Evolutionary conservation across 2,113 vertebrate species (phyloP), one percentile per base, ranked within the genome.

Genomic region (Centropus unirufus): DNA sequence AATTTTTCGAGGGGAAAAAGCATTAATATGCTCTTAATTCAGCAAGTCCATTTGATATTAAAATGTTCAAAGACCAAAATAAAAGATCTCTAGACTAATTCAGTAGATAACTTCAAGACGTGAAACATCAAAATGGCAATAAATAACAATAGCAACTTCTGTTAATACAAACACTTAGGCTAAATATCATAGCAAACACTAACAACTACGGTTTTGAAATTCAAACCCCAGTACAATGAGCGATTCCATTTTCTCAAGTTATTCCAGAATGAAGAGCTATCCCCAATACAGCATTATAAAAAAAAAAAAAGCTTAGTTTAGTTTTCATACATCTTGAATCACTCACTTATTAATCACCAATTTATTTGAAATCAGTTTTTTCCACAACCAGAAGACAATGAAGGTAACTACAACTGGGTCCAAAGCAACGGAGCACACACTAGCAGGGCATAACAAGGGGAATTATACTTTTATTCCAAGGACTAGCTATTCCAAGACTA

Each of bases 1-100:
- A 97, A 93, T 85, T 79, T 83, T 91, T 94, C 79, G 70, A 97
- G 54, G 62, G 73, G 39, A 47, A 66, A 90, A 87, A 95, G 75
- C 15, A 57, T 93, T 62, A 89, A 59, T 55, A 82, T 70, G 10
- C 29, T 46, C 17, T 24, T 36, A 87, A 69, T 42, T 54, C 90
- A 76, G 49, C 24, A 83, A 64, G 44, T 83, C 24, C 54, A 80
- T 74, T 91, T 91, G 40, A 51, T 34, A 72, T 32, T 8, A 58
- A 9, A 23, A 92, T 24, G 55, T 47, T 92, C 8, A 61, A 46
- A 52, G 12, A 74, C 8, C 21, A 77, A 74, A 77, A 78, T 32
- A 47, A 66, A 29, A 80, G 17, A 69, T 17, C 11, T 42, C 39
- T 40, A 52, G 26, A 47, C 18, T 74, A 93, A 94, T 54, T 88